Evolutionary conservation across 2,888 invertebrate genomes (phyloP), one percentile per base, ranked within the genome.

Genomic region (Capitulum mitella): DNA sequence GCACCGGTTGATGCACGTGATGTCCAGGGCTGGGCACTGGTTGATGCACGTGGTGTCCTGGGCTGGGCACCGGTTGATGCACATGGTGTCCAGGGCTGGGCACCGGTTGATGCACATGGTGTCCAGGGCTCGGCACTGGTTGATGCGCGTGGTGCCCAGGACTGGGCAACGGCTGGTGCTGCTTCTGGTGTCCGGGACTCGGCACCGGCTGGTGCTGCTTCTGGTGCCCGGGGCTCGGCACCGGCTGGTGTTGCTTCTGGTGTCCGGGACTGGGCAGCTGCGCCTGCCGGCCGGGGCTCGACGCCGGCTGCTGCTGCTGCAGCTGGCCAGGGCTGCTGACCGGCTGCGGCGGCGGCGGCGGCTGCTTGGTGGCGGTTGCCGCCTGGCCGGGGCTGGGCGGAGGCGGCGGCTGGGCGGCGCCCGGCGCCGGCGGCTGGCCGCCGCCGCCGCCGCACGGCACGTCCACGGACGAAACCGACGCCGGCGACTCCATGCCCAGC

Each of bases 401-500:
- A n/a, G n/a, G 80, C 78, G 82, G 82, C 78, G 83, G 83, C 64
- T 64, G 64, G 16, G 12, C 16, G 51, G 51, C 8, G 22, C 22
- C 51, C 22, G 51, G 22, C 51, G 46, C 10, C 46, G 46, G 14
- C 46, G 46, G 14, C 10, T 12, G 46, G 46, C 46, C 10, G 14
- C 46, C 10, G 46, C 58, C 19, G 58, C 58, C 6, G 12, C 32
- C 19, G 64, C 58, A 58, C 51, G 83, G 83, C 10, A 83, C 82
- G 85, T 95, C 94, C 77, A 92, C 93, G 0, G 93, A 87, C 80
- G 87, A 92, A 82, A 95, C 94, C 64, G 94, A 93, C 0, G 93
- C 92, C 0, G 96, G 95, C 0, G 95, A 95, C 85, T 95, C 95
- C 81, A 96, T 87, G 0, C 93, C 94, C 80, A 95, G 86, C 84